These are phyloP conservation scores for Stichopus chloronotus DNA, from an alignment of 35 echinoderm and acorn worm species.

Conservation along the genomic window DNA sequence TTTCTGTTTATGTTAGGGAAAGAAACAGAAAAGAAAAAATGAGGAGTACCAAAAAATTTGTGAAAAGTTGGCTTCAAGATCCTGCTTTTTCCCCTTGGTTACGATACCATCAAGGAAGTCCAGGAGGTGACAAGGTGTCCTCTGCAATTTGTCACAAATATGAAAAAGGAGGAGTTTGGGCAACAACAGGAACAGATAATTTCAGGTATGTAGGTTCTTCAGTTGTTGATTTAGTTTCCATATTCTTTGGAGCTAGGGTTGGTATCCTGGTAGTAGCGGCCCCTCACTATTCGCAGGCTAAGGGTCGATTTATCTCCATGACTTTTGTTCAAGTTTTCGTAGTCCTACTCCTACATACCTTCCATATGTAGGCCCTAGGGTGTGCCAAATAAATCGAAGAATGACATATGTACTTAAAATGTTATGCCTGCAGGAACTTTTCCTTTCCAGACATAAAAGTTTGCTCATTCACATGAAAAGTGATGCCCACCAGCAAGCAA, in stretches of 20 bases:
- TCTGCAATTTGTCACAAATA: background rate
- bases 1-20: background rate
- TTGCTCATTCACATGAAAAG: conserved; percentile 24
- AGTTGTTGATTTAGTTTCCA: no score
- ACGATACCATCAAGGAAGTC: background rate
- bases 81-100: conserved; percentile 11
- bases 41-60: background rate
- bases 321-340: no score
- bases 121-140: background rate
- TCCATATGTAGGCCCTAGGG: background rate
- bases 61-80: background rate
- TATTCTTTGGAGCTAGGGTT: no score
- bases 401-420: background rate
- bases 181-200: no score
- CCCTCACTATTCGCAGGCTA: no score
- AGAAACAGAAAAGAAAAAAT: conserved; percentile 11
- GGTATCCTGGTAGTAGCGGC: no score
- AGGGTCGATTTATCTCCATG: no score
- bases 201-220: no score
- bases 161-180: background rate
- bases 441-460: conserved; percentile 27
- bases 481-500: conserved; percentile 15
- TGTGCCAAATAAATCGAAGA: background rate
- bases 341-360: background rate
- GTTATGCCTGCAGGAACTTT: background rate